Percentiles rank a stretch among this genome's conserved stretches.
These are phyloP conservation scores for Prietella phreatophila DNA, from an alignment of 2,113 vertebrate species.

Conservation along the genomic window DNA sequence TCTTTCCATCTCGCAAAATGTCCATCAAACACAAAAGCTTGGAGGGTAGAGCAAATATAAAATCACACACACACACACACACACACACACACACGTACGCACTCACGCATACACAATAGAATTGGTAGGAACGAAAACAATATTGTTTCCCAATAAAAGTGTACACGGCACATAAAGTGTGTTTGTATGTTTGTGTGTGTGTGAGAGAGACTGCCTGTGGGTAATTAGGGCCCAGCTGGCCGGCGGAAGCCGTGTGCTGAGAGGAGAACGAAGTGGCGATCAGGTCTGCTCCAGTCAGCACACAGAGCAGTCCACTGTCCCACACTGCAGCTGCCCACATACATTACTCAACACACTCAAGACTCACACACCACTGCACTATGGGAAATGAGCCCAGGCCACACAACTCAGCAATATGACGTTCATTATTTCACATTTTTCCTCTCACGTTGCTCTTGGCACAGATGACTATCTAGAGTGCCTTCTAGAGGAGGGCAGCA, in stretches of 20 bases:
- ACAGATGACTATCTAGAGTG: neutral
- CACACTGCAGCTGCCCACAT: conserved; percentile 15
- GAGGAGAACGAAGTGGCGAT: conserved; percentile 12
- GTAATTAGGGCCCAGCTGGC: conserved; percentile 52
- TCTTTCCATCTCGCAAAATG: neutral
- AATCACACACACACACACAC: neutral
- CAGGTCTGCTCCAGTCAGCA: conserved; percentile 37
- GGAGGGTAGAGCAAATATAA: neutral
- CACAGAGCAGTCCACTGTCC: conserved; percentile 18
- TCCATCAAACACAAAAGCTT: conserved; percentile 4
- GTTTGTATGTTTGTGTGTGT: conserved; percentile 28
- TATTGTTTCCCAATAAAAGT: conserved; percentile 53
- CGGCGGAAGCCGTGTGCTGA: conserved; percentile 26
- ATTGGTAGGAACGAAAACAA: conserved; percentile 45
- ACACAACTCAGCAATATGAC: neutral
- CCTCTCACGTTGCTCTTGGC: neutral
- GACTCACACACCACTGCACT: neutral
- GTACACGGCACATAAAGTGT: conserved; percentile 43
- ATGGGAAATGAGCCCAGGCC: neutral
- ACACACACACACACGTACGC: conserved; percentile 7
- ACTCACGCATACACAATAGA: conserved; percentile 17
- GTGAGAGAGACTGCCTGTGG: conserved; percentile 26
- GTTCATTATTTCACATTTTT: neutral
- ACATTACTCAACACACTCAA: conserved; percentile 29
- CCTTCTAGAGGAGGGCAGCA: conserved; percentile 15